phyloP scores from a whole-genome alignment of 2,113 vertebrate genomes.

The Charina bottae region DNA sequence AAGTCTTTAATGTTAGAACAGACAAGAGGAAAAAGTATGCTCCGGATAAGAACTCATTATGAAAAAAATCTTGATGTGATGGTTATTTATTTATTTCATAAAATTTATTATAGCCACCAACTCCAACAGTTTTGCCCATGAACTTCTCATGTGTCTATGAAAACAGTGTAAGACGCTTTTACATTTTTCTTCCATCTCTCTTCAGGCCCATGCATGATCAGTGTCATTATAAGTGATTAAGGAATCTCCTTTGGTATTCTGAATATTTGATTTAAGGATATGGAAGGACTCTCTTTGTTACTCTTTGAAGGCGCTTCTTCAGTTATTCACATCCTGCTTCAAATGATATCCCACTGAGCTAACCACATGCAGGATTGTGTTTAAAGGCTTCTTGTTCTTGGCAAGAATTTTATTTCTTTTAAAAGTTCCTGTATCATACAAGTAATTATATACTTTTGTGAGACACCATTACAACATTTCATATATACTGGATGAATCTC shows the following conservation, averaged over 20 bases:
- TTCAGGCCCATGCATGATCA: constrained; percentile 38
- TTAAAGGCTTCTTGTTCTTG: constrained; percentile 71
- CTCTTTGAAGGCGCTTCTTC: constrained; percentile 66
- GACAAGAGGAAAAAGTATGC: neutral
- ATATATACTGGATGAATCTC: neutral
- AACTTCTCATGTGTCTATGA: neutral
- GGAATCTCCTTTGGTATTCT: constrained; percentile 54
- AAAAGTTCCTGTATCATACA: constrained; percentile 62
- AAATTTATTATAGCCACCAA: neutral
- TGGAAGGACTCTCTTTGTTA: constrained; percentile 59
- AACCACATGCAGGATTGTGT: constrained; percentile 70
- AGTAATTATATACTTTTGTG: constrained; percentile 66
- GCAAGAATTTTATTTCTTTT: constrained; percentile 69
- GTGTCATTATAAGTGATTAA: constrained; percentile 49
- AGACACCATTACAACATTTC: constrained; percentile 62
- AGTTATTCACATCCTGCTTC: constrained; percentile 75
- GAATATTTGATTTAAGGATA: constrained; percentile 67
- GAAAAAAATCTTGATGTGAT: constrained; percentile 31
- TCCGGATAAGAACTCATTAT: constrained; percentile 31
- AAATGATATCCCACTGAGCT: constrained; percentile 69
- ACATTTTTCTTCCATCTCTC: constrained; percentile 39
- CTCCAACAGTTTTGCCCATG: neutral
- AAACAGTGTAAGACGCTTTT: constrained; percentile 38
- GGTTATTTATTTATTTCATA: constrained; percentile 29
- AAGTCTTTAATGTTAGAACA: constrained; percentile 36